phyloP scores from a whole-genome alignment of 2,113 vertebrate genomes.

The Hydrochoerus hydrochaeris region DNA sequence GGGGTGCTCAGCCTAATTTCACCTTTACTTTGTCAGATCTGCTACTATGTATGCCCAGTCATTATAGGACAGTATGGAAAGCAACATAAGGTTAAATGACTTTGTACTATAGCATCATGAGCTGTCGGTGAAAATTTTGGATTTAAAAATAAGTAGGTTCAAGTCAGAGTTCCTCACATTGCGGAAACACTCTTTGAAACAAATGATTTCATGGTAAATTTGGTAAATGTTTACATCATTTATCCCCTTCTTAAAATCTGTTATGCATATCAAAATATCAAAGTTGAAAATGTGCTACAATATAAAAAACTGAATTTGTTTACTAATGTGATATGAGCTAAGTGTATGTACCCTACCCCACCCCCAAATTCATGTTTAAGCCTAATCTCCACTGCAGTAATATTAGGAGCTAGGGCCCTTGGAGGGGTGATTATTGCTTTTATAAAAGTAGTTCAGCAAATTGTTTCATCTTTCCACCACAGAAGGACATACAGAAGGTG shows the following conservation, averaged over 20 bases:
- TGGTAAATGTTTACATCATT: not conserved
- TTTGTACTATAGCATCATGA: not conserved
- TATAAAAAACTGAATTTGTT: not conserved
- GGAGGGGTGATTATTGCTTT: not conserved
- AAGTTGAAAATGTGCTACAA: not conserved
- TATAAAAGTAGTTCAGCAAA: not conserved
- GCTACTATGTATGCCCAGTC: not conserved
- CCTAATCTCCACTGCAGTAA: not conserved
- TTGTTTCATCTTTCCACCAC: not conserved
- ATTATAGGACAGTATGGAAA: not conserved
- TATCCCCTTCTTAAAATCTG: not conserved
- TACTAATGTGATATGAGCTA: not conserved
- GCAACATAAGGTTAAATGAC: not conserved
- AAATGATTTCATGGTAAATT: not conserved
- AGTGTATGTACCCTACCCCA: too few relatives aligned
- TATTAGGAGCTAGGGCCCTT: not conserved
- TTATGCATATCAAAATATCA: not conserved
- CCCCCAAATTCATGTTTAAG: not conserved
- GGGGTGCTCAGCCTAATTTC: not conserved
- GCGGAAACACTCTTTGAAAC: constrained; percentile 30
- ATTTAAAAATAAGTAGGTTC: not conserved
- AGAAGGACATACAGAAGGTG: not conserved
- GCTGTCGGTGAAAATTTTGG: not conserved
- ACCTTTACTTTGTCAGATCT: not conserved
- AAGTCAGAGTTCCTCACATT: not conserved